These are phyloP conservation scores for Hemicentrotus pulcherrimus DNA, from an alignment of 35 echinoderm and acorn worm species.

Conservation along the genomic window DNA sequence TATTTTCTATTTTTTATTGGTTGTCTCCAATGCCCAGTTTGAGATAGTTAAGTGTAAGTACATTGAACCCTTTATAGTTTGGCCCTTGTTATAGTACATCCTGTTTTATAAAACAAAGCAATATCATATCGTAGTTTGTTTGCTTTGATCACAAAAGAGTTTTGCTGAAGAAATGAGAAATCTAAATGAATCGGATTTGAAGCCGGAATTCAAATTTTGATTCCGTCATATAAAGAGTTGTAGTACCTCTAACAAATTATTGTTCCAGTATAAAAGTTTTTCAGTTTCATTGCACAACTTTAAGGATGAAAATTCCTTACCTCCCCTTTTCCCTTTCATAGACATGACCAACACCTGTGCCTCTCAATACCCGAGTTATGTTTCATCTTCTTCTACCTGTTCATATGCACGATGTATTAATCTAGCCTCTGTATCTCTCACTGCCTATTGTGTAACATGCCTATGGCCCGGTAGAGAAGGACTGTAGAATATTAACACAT, in stretches of 20 bases:
- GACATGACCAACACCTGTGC: background rate
- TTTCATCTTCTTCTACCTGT: background rate
- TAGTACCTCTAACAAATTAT: background rate
- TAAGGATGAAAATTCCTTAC: background rate
- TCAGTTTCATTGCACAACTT: background rate
- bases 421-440: background rate
- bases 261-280: background rate
- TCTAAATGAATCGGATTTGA: background rate
- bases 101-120: background rate
- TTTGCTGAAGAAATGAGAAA: background rate
- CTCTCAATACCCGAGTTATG: background rate
- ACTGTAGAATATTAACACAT: background rate
- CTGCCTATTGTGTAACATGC: background rate
- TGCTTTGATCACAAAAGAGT: background rate
- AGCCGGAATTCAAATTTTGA: background rate
- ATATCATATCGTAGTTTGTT: background rate
- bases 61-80: background rate
- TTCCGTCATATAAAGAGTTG: background rate
- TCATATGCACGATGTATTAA: background rate
- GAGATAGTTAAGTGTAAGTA: background rate
- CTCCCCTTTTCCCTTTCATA: background rate
- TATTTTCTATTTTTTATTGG: background rate
- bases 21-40: background rate
- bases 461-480: background rate
- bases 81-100: background rate